Evolutionary conservation across 2,888 invertebrate species (phyloP).

Genomic region (Elysia crispata): DNA sequence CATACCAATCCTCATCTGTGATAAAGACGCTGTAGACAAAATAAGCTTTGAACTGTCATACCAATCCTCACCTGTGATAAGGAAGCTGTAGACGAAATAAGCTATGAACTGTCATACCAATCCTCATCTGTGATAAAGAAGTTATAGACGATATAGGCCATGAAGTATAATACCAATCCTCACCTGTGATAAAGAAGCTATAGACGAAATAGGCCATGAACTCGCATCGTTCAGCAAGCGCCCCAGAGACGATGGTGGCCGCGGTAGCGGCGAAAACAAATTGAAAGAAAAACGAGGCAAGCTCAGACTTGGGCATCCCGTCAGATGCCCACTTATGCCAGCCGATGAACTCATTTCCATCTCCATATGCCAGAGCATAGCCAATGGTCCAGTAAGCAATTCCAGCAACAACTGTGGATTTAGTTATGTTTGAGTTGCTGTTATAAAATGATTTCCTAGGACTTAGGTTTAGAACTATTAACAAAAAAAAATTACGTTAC

Average conservation of each 20-base stretch:
- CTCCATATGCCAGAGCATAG: conserved; percentile 65
- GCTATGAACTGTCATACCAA: too few species aligned
- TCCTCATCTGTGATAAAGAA: conserved; percentile 79
- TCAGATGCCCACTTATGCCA: conserved; percentile 65
- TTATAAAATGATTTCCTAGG: too few species aligned
- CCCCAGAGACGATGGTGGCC: conserved; percentile 80
- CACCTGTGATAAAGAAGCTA: conserved; percentile 80
- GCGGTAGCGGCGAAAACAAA: conserved; percentile 81
- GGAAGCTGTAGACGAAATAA: conserved; percentile 77
- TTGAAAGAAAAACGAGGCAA: conserved; percentile 79
- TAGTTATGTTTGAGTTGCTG: background rate
- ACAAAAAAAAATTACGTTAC: too few species aligned
- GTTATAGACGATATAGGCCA: conserved; percentile 79
- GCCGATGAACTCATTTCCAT: conserved; percentile 76
- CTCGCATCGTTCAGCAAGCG: conserved; percentile 81
- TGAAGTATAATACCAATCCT: too few species aligned
- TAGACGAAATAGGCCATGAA: conserved; percentile 80
- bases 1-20: conserved; percentile 79
- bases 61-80: conserved; percentile 78
- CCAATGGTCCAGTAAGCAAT: conserved; percentile 68
- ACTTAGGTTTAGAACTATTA: too few species aligned
- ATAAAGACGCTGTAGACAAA: conserved; percentile 79
- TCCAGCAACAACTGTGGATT: conserved; percentile 62
- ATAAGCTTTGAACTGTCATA: too few species aligned
- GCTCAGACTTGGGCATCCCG: conserved; percentile 57